Evolutionary conservation across 2,113 vertebrate genomes (phyloP).

Genomic region (Ailurus styani): DNA sequence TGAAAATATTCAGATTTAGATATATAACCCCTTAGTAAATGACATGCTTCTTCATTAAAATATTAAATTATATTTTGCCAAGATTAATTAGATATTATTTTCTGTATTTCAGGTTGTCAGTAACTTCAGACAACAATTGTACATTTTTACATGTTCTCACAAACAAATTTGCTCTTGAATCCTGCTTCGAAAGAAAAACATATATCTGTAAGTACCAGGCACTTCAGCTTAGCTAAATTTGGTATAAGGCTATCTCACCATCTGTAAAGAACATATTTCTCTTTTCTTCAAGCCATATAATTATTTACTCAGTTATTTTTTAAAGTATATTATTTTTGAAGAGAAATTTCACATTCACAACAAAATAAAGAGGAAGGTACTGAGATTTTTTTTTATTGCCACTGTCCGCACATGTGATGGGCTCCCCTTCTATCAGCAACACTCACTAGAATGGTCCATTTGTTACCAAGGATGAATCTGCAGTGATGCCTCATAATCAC

Average conservation of each 20-base stretch:
- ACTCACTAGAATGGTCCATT: neutral
- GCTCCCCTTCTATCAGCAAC: too few species aligned
- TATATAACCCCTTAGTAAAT: neutral
- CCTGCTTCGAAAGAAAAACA: neutral
- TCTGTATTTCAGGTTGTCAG: neutral
- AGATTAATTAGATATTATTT: neutral
- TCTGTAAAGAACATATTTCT: neutral
- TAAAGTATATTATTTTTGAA: neutral
- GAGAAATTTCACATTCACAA: neutral
- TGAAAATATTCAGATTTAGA: neutral
- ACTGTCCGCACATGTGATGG: neutral
- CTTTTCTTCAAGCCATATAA: neutral
- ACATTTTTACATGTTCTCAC: accelerated
- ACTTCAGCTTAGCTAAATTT: neutral
- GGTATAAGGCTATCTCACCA: neutral
- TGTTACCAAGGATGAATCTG: neutral
- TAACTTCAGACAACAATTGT: neutral
- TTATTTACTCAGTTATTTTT: neutral
- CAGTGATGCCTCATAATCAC: neutral
- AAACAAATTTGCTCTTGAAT: accelerated
- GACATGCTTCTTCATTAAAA: neutral
- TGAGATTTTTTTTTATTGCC: neutral
- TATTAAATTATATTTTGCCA: neutral
- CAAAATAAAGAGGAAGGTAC: neutral
- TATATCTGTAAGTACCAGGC: neutral